phyloP scores from a whole-genome alignment of 2,888 invertebrate genomes.

The Agrochola circellaris region DNA sequence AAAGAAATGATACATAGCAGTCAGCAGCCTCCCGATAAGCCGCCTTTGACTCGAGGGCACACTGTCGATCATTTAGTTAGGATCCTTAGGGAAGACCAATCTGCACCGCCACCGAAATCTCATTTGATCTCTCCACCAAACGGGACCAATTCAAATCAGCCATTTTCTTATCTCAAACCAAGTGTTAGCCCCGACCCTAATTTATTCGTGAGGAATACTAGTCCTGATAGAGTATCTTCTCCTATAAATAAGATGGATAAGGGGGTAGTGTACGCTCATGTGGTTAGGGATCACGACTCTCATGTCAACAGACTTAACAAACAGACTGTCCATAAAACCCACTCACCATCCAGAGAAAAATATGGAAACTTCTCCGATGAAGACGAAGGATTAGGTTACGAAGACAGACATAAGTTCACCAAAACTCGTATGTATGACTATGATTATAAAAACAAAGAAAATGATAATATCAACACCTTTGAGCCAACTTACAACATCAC shows the following conservation, averaged over 20 bases:
- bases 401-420: constrained; percentile 89
- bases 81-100: constrained; percentile 93
- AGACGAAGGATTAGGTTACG: constrained; percentile 95
- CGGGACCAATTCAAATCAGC: constrained; percentile 93
- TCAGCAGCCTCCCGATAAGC: constrained; percentile 93
- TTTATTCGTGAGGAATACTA: constrained; percentile 83
- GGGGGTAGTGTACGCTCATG: constrained; percentile 94
- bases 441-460: constrained; percentile 86
- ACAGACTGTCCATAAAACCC: constrained; percentile 90
- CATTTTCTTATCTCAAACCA: constrained; percentile 94
- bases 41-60: constrained; percentile 93
- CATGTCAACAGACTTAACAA: constrained; percentile 75
- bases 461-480: constrained; percentile 83
- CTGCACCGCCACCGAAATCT: constrained; percentile 92
- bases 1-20: constrained; percentile 94
- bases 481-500: constrained; percentile 84
- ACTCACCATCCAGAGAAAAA: constrained; percentile 86
- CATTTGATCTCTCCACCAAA: constrained; percentile 92
- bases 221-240: constrained; percentile 86
- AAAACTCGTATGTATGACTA: constrained; percentile 83
- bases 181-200: constrained; percentile 90
- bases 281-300: constrained; percentile 89
- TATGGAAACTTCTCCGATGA: constrained; percentile 93
- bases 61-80: constrained; percentile 95
- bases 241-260: constrained; percentile 89